Evolutionary conservation across 2,113 vertebrate genomes (phyloP), one percentile per base, ranked within the genome.

Genomic region (Rynchops niger): DNA sequence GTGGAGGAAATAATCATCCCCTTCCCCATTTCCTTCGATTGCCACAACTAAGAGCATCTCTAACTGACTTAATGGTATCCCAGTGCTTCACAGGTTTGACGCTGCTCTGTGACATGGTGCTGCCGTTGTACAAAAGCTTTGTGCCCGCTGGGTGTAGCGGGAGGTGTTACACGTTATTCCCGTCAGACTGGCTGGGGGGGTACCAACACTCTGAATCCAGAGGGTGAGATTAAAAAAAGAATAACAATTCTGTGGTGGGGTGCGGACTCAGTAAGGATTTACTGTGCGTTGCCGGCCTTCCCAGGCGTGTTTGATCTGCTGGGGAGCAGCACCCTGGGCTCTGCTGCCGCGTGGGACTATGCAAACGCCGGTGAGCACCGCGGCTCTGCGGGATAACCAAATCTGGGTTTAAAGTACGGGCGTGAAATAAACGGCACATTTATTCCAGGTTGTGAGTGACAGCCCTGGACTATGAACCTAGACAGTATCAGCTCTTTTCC

Each of bases 121-220:
- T 26, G 11, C 20, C 36, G 63, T 66, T 26, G 50, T 36, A 14
- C 8, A 16, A 58, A 47, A 25, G 40, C 79, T 40, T 38, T 47
- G 53, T 2, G 6, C 49, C 22, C 2, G 0, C 38, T 8, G 14
- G 55, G 18, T 72, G 2, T 0, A 45, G 66, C 10, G 11, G 63
- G 13, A 52, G 22, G 15, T 7, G 55, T n/a, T 58, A 6, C 0
- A 8, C 13, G 1, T 34, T 11, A 4, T 34, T 65, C 59, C 47
- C 55, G 14, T 19, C 50, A 38, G 69, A 2, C 36, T n/a, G 63
- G 45, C 72, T 32, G 59, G 55, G 25, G n/a, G 17, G 36, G 29
- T 17, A 7, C 8, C 1, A 6, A 19, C 14, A 2, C 11, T 3
- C 14, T 2, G 26, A 55, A n/a, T 6, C 21, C 36, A 19, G 50